Conservation (phyloP, 2,888 invertebrate species). For the Drosophila nr. perissopoda region DNA sequence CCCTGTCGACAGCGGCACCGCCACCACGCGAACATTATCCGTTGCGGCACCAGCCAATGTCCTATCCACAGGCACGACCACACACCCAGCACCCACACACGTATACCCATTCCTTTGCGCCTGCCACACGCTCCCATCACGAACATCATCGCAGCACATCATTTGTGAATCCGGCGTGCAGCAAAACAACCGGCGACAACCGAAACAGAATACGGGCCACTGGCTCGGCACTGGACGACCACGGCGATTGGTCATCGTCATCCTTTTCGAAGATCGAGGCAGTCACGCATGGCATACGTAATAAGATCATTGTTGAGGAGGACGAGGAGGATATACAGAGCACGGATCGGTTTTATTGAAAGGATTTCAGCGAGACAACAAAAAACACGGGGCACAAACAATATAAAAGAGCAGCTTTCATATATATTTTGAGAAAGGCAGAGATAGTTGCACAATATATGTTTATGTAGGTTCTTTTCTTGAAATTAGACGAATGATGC, state of each 20-base stretch:
- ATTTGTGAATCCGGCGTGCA: conserved; percentile 55
- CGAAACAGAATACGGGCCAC: conserved; percentile 32
- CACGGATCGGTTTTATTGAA: conserved; percentile 84
- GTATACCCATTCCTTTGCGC: conserved; percentile 14
- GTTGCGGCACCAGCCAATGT: conserved; percentile 70
- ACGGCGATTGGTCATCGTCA: conserved; percentile 67
- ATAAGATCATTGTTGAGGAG: conserved; percentile 81
- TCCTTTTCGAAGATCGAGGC: conserved; percentile 72
- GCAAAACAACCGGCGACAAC: conserved; percentile 31
- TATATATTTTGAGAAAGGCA: conserved; percentile 3
- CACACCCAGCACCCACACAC: conserved; percentile 24
- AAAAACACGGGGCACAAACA: neutral
- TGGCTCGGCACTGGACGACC: conserved; percentile 64
- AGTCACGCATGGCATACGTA: conserved; percentile 80
- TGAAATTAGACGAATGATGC: conserved; percentile 1
- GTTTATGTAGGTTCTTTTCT: neutral
- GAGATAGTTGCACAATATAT: conserved; percentile 34
- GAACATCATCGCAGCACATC: conserved; percentile 59
- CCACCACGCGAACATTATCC: conserved; percentile 65
- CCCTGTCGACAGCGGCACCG: conserved; percentile 51
- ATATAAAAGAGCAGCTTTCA: neutral
- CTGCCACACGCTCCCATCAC: conserved; percentile 11
- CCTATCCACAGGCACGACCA: conserved; percentile 56
- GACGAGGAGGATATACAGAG: conserved; percentile 83
- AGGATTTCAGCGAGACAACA: conserved; percentile 81